These are phyloP conservation scores for Otus scops DNA, from an alignment of 2,797 vertebrate genomes.

Conservation along the genomic window DNA sequence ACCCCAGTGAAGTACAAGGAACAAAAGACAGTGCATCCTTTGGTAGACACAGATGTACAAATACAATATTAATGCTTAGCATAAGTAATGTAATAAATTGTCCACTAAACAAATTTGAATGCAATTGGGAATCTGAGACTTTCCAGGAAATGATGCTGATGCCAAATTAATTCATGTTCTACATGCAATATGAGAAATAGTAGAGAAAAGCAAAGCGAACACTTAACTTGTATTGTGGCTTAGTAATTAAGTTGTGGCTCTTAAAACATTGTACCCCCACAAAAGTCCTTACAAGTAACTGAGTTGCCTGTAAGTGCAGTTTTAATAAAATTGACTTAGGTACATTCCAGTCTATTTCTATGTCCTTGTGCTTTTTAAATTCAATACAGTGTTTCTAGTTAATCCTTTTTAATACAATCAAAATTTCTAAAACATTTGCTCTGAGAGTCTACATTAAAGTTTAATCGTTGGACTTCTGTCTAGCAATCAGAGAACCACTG, in stretches of 20 bases:
- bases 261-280: background rate
- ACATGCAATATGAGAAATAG: background rate
- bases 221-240: background rate
- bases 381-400: background rate
- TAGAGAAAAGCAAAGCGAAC: background rate
- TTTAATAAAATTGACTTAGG: background rate
- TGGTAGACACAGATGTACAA: background rate
- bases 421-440: slow-evolving; percentile 13
- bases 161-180: background rate
- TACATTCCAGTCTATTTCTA: background rate
- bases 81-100: background rate
- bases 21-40: background rate
- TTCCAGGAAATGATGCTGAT: background rate
- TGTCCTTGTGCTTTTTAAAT: background rate
- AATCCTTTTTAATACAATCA: background rate
- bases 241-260: background rate
- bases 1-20: background rate
- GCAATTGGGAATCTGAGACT: background rate
- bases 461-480: background rate
- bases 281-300: background rate
- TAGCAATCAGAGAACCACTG: slow-evolving; percentile 24
- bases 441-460: slow-evolving; percentile 2
- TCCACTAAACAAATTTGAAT: background rate
- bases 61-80: background rate
- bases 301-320: background rate